These are phyloP conservation scores for Mola mola DNA, from an alignment of 2,113 vertebrate genomes.

Conservation along the genomic window DNA sequence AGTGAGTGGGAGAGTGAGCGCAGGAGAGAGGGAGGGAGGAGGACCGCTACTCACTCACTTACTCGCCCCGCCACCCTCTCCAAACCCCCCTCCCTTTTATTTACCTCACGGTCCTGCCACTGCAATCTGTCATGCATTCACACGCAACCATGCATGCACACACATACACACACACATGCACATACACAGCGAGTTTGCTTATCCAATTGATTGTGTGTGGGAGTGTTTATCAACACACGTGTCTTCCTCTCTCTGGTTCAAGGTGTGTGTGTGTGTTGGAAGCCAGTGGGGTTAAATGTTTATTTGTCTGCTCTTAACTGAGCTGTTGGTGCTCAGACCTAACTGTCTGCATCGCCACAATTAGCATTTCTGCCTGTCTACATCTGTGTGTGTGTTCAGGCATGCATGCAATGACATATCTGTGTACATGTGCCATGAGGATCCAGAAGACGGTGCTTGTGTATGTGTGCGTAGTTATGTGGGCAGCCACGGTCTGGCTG, in stretches of 20 bases:
- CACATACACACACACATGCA: constrained; percentile 10
- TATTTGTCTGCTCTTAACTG: constrained; percentile 31
- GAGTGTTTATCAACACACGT: background rate
- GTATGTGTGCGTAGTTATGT: constrained; percentile 1
- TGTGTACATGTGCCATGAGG: background rate
- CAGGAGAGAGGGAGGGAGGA: constrained; percentile 8
- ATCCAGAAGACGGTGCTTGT: background rate
- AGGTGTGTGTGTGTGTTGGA: background rate
- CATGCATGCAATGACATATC: background rate
- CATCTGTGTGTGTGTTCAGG: background rate
- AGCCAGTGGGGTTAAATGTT: constrained; percentile 12
- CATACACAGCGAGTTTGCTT: background rate
- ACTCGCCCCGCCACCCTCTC: constrained; percentile 12
- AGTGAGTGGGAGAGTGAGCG: constrained; percentile 39
- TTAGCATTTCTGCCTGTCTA: background rate
- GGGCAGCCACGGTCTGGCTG: constrained; percentile 10
- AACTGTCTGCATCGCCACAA: background rate
- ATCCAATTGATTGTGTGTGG: background rate
- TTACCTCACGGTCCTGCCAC: constrained; percentile 41
- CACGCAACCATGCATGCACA: constrained; percentile 26
- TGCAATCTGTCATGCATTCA: constrained; percentile 45
- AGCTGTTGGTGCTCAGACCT: background rate
- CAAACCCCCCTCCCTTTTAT: constrained; percentile 7
- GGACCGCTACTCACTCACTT: constrained; percentile 48
- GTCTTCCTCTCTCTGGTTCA: constrained; percentile 7